Conservation (phyloP, 2,113 vertebrate species). For the Xenotilapia caudafasciata region DNA sequence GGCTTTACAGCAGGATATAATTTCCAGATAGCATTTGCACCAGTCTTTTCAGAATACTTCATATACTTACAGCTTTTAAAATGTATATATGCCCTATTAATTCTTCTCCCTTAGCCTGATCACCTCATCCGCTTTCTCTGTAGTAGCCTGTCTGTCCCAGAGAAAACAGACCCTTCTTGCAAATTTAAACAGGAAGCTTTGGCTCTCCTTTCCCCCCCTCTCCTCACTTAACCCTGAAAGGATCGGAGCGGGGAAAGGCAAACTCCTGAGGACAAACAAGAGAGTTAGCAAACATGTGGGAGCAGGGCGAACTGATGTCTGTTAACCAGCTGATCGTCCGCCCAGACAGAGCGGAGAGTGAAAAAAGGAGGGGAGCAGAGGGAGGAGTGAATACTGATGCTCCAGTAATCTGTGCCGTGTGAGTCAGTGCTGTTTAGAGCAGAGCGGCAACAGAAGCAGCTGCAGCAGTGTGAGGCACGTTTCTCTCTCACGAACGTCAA, state of each 20-base stretch:
- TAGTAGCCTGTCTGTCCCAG: neutral
- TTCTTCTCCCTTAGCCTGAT: neutral
- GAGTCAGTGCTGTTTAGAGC: slow-evolving; percentile 44
- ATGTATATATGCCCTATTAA: neutral
- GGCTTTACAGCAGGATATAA: neutral
- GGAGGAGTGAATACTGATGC: slow-evolving; percentile 66
- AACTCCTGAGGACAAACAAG: neutral
- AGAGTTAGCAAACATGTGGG: slow-evolving; percentile 60
- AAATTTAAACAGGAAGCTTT: slow-evolving; percentile 38
- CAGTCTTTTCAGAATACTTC: neutral
- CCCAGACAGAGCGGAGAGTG: slow-evolving; percentile 31
- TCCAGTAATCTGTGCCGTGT: slow-evolving; percentile 52
- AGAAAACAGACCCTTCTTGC: slow-evolving; percentile 4
- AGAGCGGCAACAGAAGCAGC: slow-evolving; percentile 18
- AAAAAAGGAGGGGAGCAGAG: slow-evolving; percentile 44
- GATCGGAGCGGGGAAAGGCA: neutral
- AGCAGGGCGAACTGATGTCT: slow-evolving; percentile 46
- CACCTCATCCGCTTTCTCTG: neutral
- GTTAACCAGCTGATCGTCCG: slow-evolving; percentile 72
- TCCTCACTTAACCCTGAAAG: slow-evolving; percentile 14
- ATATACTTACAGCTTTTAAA: neutral
- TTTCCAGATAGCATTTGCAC: neutral
- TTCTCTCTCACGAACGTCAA: slow-evolving; percentile 24
- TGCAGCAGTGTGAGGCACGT: slow-evolving; percentile 16
- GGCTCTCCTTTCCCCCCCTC: neutral